Conservation (phyloP, 2,888 invertebrate genomes). For the Sesia apiformis region DNA sequence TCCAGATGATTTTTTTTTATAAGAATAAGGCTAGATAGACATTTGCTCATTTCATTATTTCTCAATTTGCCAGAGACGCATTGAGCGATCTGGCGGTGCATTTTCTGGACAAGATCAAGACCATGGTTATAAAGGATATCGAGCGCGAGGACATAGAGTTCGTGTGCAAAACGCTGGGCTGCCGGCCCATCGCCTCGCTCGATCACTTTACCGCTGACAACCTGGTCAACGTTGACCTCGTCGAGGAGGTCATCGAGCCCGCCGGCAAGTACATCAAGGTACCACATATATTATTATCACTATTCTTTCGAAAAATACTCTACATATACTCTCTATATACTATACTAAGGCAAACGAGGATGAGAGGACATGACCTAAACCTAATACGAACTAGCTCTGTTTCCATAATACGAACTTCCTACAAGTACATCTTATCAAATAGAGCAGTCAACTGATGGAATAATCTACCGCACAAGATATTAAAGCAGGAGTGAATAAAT, state of each 20-base stretch:
- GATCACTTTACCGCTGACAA: slow-evolving; percentile 97
- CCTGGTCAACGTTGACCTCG: slow-evolving; percentile 92
- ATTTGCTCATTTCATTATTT: not conserved
- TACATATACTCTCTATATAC: not conserved
- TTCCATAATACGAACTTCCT: too few relatives aligned
- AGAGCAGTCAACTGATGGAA: too few relatives aligned
- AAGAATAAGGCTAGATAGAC: not conserved
- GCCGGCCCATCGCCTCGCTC: slow-evolving; percentile 97
- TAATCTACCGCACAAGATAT: too few relatives aligned
- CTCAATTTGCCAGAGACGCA: slow-evolving; percentile 84
- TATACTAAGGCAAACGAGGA: not conserved
- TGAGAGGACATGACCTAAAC: too few relatives aligned
- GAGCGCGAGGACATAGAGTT: slow-evolving; percentile 99
- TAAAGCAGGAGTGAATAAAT: too few relatives aligned
- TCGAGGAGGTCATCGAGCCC: slow-evolving; percentile 93
- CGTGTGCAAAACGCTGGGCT: slow-evolving; percentile 94
- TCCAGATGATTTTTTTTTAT: not conserved
- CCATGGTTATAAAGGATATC: slow-evolving; percentile 97
- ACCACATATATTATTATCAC: not conserved
- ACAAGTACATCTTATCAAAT: too few relatives aligned
- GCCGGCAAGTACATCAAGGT: slow-evolving; percentile 93
- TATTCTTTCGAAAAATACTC: not conserved
- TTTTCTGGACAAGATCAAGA: slow-evolving; percentile 98
- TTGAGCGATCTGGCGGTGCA: slow-evolving; percentile 97
- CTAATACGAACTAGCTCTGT: too few relatives aligned